Evolutionary conservation across 2,797 vertebrate genomes (phyloP), one percentile per base, ranked within the genome.

Genomic region (Sebastes wilsoni): DNA sequence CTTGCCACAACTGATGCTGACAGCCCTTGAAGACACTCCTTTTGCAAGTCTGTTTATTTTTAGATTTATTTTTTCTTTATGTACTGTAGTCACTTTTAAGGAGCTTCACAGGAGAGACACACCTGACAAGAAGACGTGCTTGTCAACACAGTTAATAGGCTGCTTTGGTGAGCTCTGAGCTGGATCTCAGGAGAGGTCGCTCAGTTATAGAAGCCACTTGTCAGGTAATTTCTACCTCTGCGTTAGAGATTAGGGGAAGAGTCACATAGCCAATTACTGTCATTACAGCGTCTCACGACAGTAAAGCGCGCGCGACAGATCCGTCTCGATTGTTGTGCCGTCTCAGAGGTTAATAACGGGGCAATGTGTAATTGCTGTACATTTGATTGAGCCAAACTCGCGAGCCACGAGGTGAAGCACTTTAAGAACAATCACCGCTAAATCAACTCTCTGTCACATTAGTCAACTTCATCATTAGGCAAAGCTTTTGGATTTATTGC

Each of bases 201-300:
- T 69, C 62, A 34, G 81, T 80, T 82, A 80, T 71, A 81, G 77
- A 76, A 80, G 78, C 66, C 69, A 79, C 88, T 90, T 90, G 87
- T 92, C 92, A 90, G 90, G 87, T 92, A 86, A 88, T 91, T 91
- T 88, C 84, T 88, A 87, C 83, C 80, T 85, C 87, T 56, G 84
- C 79, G 66, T 73, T 30, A 80, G 81, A 89, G 88, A 93, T 92
- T 81, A 93, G 67, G 75, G 74, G 71, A 80, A 81, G 81, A 89
- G 82, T 88, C 90, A 81, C 81, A 64, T 22, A 80, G 81, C 83
- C 87, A 93, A 90, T 94, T 93, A 92, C 72, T 83, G 87, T 89
- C 89, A 91, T 91, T 84, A 89, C 79, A 84, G 69, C 56, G 66
- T 90, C 86, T 88, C 75, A 36, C 72, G 30, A 86, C 85, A 80